These are phyloP conservation scores for Paramormyrops hopkinsi DNA, from an alignment of 2,797 vertebrate species.

Conservation along the genomic window DNA sequence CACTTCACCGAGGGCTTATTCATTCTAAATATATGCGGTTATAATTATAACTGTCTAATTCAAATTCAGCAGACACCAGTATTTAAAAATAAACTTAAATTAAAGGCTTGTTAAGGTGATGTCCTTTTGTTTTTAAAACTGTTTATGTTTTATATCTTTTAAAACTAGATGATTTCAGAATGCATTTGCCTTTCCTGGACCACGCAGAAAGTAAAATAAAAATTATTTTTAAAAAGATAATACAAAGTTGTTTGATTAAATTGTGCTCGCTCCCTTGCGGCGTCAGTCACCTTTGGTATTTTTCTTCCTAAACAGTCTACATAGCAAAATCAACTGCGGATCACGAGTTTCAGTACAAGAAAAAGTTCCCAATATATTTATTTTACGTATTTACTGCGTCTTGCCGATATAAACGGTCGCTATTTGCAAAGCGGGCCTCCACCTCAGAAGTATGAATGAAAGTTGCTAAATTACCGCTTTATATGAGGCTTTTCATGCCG, in stretches of 20 bases:
- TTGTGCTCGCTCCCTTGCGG: neutral
- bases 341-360: neutral
- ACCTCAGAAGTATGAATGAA: neutral
- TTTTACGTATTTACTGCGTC: neutral
- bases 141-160: neutral
- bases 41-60: slow-evolving; percentile 25
- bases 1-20: neutral
- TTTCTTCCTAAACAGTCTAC: neutral
- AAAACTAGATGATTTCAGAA: neutral
- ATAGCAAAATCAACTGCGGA: neutral
- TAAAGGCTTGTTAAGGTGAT: neutral
- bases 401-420: neutral
- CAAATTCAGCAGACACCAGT: neutral
- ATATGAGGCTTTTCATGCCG: neutral
- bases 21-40: slow-evolving; percentile 5
- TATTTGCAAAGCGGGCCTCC: neutral
- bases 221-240: neutral
- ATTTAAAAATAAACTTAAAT: slow-evolving; percentile 7
- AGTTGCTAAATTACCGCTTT: neutral
- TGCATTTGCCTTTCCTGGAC: neutral
- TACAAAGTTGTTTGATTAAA: neutral
- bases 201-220: neutral
- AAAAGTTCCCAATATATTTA: neutral
- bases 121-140: neutral
- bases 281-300: neutral